A percentile compares a stretch with the other conserved stretches of the same genome.
Evolutionary conservation across 2,888 invertebrate genomes (phyloP).

Genomic region (Trachelus tabidus): DNA sequence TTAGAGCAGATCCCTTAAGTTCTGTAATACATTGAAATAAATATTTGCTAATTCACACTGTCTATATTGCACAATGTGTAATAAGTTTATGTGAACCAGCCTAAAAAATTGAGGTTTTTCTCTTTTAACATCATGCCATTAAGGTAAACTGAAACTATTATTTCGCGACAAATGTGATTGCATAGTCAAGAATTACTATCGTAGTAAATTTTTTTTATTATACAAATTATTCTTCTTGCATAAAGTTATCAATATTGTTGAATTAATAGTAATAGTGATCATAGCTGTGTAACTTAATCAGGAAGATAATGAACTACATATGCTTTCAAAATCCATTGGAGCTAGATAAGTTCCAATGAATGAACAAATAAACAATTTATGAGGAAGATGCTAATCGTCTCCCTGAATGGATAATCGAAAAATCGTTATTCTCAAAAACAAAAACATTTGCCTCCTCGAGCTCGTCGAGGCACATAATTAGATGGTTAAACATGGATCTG

Average conservation of each 20-base stretch:
- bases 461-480: neutral
- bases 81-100: neutral
- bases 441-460: neutral
- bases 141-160: neutral
- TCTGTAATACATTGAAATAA: conserved; percentile 78
- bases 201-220: neutral
- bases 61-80: neutral
- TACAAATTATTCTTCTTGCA: conserved; percentile 1
- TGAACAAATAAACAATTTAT: neutral
- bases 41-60: conserved; percentile 14
- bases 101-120: neutral
- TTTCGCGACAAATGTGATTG: neutral
- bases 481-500: neutral
- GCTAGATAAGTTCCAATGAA: neutral
- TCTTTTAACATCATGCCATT: neutral
- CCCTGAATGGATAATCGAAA: neutral
- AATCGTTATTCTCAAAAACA: neutral
- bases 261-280: neutral
- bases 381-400: neutral
- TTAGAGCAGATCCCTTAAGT: conserved; percentile 86
- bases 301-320: neutral
- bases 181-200: neutral
- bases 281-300: neutral
- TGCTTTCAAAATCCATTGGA: neutral
- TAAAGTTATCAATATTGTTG: neutral